These are phyloP conservation scores for Galaxias olidus DNA, from an alignment of 2,797 vertebrate species.

Conservation along the genomic window DNA sequence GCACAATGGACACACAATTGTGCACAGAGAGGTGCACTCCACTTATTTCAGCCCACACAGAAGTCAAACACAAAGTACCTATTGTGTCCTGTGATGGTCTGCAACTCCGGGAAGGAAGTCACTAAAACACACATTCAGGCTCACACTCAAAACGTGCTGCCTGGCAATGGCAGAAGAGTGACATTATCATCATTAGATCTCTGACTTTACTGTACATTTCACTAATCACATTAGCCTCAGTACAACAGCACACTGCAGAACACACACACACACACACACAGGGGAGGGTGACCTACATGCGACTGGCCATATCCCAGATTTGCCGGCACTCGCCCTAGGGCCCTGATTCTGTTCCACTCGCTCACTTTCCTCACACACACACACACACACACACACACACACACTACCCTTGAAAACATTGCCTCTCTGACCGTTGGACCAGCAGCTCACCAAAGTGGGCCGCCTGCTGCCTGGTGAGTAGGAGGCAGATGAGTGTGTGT, in stretches of 20 bases:
- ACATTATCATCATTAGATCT: constrained; percentile 55
- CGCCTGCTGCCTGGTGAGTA: constrained; percentile 38
- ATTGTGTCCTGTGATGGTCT: no score
- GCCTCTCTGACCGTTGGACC: constrained; percentile 44
- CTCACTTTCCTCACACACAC: constrained; percentile 10
- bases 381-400: not conserved
- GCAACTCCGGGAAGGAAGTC: no score
- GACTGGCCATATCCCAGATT: constrained; percentile 71
- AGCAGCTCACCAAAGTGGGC: constrained; percentile 62
- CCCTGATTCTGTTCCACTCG: constrained; percentile 48
- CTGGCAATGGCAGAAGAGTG: constrained; percentile 38
- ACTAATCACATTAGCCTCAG: constrained; percentile 50
- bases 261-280: constrained; percentile 49
- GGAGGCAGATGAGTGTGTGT: constrained; percentile 33
- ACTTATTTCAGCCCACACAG: no score
- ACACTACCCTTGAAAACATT: constrained; percentile 44
- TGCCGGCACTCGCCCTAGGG: constrained; percentile 60
- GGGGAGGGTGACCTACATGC: constrained; percentile 77
- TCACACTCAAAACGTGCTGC: constrained; percentile 36
- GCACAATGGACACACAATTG: no score
- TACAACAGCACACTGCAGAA: constrained; percentile 44
- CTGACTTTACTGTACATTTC: constrained; percentile 38
- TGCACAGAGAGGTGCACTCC: no score
- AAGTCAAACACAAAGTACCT: no score
- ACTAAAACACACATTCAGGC: constrained; percentile 10